Evolutionary conservation across 2,888 invertebrate species (phyloP).

Genomic region (Agrochola macilenta): DNA sequence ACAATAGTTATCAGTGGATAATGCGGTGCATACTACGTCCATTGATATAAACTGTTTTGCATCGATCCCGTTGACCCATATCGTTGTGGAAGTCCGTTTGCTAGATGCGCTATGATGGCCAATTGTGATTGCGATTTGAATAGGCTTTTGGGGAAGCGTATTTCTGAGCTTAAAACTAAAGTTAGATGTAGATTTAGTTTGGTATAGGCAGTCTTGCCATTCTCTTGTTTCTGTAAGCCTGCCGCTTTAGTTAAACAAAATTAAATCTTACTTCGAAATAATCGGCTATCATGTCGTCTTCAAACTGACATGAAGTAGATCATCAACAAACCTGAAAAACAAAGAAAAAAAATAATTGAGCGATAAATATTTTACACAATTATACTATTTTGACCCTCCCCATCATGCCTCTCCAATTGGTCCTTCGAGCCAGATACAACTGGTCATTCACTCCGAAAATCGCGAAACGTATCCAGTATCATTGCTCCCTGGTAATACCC

Average conservation of each 20-base stretch:
- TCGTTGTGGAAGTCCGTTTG: constrained; percentile 14
- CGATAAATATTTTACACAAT: background rate
- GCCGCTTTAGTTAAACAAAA: background rate
- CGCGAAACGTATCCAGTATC: constrained; percentile 14
- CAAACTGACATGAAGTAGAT: constrained; percentile 22
- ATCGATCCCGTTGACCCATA: constrained; percentile 60
- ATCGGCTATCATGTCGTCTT: background rate
- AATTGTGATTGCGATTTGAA: constrained; percentile 24
- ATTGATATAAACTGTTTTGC: constrained; percentile 62
- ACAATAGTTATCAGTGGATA: constrained; percentile 59
- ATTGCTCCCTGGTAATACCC: constrained; percentile 30
- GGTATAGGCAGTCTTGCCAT: background rate
- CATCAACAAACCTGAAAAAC: constrained; percentile 32
- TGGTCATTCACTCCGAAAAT: background rate
- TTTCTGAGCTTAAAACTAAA: constrained; percentile 1
- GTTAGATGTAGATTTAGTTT: background rate
- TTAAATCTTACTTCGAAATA: background rate
- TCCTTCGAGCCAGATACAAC: constrained; percentile 19
- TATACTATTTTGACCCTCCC: background rate
- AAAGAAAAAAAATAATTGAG: background rate
- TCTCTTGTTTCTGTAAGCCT: background rate
- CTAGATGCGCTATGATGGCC: constrained; percentile 28
- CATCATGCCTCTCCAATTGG: background rate
- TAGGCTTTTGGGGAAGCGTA: background rate
- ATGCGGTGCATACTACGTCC: constrained; percentile 51